A percentile compares a stretch with the other conserved stretches of the same genome.
These are phyloP conservation scores for Heteropelma amictum DNA, from an alignment of 2,888 invertebrate genomes.

Conservation along the genomic window DNA sequence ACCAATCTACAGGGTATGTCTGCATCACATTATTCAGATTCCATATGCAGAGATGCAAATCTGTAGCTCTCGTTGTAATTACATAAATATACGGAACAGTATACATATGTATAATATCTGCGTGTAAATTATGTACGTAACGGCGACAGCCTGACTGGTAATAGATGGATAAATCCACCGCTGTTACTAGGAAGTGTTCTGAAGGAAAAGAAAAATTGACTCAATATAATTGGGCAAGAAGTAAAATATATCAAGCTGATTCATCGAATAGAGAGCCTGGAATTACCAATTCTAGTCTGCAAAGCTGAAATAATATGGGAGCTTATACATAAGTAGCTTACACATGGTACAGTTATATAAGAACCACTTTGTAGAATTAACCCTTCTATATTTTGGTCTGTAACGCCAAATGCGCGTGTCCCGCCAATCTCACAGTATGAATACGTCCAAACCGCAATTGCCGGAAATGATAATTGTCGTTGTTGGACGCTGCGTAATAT, in stretches of 20 bases:
- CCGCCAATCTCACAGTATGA: not conserved
- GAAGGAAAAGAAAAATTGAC: not conserved
- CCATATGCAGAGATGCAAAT: conserved; percentile 57
- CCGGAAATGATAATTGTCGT: conserved; percentile 54
- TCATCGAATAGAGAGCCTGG: conserved; percentile 11
- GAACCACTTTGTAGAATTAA: conserved; percentile 55
- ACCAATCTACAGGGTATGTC: conserved; percentile 31
- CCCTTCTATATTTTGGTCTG: conserved; percentile 55
- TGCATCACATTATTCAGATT: conserved; percentile 50
- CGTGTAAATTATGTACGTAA: not conserved
- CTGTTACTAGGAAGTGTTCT: not conserved
- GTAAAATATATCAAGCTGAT: not conserved
- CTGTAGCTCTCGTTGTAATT: not conserved
- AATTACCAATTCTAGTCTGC: not conserved
- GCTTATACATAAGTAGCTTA: not conserved
- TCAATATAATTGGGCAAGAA: too few relatives aligned
- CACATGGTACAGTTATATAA: not conserved
- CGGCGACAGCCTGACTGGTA: conserved; percentile 11
- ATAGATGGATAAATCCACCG: not conserved
- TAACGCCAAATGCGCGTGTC: conserved; percentile 1
- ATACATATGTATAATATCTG: not conserved
- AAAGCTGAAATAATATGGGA: not conserved
- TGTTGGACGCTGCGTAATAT: conserved; percentile 32
- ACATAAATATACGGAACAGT: not conserved
- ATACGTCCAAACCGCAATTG: conserved; percentile 31